Conservation (phyloP, 1,140 invertebrate species). For the Anoplolepis gracilipes region DNA sequence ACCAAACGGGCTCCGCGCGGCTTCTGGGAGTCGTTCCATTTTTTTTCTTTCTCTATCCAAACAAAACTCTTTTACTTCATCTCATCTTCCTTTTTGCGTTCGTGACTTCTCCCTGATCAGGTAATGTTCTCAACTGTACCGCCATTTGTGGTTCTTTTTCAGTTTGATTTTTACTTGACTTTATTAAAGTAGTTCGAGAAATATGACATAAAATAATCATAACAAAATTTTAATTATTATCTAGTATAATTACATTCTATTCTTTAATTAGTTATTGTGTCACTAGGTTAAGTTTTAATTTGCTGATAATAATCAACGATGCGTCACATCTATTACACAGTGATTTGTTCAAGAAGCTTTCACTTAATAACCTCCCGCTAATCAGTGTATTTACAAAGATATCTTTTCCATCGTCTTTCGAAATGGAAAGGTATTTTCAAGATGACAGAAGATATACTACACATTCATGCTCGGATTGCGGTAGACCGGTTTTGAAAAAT, state of each 20-base stretch:
- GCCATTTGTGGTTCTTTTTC: conserved; percentile 17
- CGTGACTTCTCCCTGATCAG: conserved; percentile 70
- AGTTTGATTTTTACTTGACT: not conserved
- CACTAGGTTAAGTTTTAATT: not conserved
- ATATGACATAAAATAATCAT: not conserved
- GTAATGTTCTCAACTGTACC: conserved; percentile 66
- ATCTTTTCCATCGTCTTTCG: conserved; percentile 4
- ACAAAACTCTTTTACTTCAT: conserved; percentile 72
- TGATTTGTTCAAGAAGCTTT: not conserved
- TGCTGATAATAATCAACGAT: conserved; percentile 7
- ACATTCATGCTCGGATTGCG: conserved; percentile 27
- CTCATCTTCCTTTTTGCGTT: conserved; percentile 69
- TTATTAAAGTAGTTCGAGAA: not conserved
- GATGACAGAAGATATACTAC: conserved; percentile 31
- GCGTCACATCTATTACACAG: not conserved
- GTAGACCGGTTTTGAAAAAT: conserved; percentile 63
- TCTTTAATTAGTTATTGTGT: not conserved
- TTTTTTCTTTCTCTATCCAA: conserved; percentile 68
- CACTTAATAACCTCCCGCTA: conserved; percentile 19
- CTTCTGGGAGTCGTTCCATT: conserved; percentile 65
- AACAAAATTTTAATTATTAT: not conserved
- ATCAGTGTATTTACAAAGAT: conserved; percentile 2
- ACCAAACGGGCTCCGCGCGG: conserved; percentile 30
- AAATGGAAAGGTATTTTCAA: conserved; percentile 33
- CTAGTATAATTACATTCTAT: too few species aligned